Evolutionary conservation across 2,113 vertebrate species (phyloP).

Genomic region (Melanostigma gelatinosum): DNA sequence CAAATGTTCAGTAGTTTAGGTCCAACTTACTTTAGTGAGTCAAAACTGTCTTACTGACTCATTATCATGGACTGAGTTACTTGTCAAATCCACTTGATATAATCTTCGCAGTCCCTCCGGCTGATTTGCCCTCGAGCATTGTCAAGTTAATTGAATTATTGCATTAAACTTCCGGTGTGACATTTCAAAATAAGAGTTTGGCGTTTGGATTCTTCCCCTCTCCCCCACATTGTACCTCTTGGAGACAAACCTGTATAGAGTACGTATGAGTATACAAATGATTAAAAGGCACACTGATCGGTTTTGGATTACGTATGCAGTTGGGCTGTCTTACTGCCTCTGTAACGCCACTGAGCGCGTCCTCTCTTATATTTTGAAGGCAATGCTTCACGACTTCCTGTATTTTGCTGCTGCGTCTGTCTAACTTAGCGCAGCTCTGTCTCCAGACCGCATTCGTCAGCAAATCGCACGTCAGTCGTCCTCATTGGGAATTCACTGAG

Average conservation of each 20-base stretch:
- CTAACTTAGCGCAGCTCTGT: conserved; percentile 15
- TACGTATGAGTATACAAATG: background rate
- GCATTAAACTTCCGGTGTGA: background rate
- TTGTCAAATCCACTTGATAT: conserved; percentile 69
- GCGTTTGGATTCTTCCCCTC: too few species aligned
- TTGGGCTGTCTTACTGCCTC: too few species aligned
- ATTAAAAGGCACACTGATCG: background rate
- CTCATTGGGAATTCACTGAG: conserved; percentile 52
- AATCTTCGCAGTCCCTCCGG: conserved; percentile 53
- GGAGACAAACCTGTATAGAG: background rate
- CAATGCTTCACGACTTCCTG: background rate
- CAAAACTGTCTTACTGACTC: background rate
- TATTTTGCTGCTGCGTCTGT: background rate
- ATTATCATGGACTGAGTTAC: conserved; percentile 1
- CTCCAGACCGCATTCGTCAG: conserved; percentile 62
- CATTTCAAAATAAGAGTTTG: conserved; percentile 47
- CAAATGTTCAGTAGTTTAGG: background rate
- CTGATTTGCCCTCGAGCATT: conserved; percentile 7
- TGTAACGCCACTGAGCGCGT: too few species aligned
- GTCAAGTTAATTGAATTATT: background rate
- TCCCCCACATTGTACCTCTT: background rate
- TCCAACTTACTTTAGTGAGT: conserved; percentile 17
- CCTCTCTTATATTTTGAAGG: conserved; percentile 27
- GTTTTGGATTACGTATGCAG: too few species aligned
- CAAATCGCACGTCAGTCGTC: conserved; percentile 71